Conservation (phyloP, 1,140 invertebrate genomes). For the Platyscapa corneri region DNA sequence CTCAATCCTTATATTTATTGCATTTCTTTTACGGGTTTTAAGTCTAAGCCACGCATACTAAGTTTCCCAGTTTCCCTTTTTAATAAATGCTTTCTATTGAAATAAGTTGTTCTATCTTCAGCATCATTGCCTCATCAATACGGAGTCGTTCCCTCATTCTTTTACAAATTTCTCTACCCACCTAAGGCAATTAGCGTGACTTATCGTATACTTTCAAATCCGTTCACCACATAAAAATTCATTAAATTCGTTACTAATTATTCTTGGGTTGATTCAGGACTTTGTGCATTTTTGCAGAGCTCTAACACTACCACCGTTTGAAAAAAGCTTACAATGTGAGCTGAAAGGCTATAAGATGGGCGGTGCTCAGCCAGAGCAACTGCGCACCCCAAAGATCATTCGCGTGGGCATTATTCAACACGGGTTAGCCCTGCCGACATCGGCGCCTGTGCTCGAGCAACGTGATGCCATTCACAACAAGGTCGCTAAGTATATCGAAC, state of each 20-base stretch:
- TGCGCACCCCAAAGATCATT: constrained; percentile 82
- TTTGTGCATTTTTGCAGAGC: constrained; percentile 56
- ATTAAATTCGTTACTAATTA: too few relatives aligned
- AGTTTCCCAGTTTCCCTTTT: background rate
- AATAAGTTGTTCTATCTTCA: too few relatives aligned
- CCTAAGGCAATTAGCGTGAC: too few relatives aligned
- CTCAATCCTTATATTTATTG: background rate
- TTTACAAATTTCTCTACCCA: background rate
- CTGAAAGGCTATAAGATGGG: constrained; percentile 84
- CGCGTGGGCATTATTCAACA: constrained; percentile 93
- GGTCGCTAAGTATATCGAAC: constrained; percentile 84
- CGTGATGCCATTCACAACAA: constrained; percentile 87
- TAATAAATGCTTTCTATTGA: too few relatives aligned
- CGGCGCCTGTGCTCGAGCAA: constrained; percentile 84
- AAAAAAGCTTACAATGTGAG: constrained; percentile 80
- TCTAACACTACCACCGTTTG: constrained; percentile 74
- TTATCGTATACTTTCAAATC: too few relatives aligned
- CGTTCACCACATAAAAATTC: too few relatives aligned
- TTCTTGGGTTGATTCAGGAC: too few relatives aligned
- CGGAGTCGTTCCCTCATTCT: background rate
- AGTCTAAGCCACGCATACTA: background rate
- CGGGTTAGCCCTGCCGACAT: constrained; percentile 86
- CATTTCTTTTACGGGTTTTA: background rate
- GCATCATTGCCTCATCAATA: too few relatives aligned
- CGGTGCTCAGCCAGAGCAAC: constrained; percentile 79